Percentiles rank a stretch among this genome's conserved stretches.
Conservation (phyloP, 2,888 invertebrate genomes). For the Cepaea hortensis region DNA sequence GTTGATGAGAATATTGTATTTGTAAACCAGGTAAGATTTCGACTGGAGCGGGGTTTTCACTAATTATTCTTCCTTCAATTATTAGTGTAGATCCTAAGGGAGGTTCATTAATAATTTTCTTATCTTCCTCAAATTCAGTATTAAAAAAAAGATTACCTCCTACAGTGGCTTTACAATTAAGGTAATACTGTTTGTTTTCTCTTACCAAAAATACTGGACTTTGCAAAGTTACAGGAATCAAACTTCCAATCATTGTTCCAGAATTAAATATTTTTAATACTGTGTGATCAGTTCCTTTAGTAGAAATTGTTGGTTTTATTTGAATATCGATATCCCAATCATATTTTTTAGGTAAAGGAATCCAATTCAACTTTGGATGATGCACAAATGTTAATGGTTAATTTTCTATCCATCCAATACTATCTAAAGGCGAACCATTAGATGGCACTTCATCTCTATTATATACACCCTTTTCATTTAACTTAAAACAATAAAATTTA, state of each 20-base stretch:
- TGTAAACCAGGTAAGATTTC: slow-evolving; percentile 9
- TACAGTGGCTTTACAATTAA: no score
- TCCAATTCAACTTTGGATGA: not conserved
- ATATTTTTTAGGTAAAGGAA: slow-evolving; percentile 4
- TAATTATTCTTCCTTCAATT: slow-evolving; percentile 25
- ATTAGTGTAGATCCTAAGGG: slow-evolving; percentile 19
- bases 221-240: no score
- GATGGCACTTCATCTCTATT: not conserved
- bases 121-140: slow-evolving; percentile 13
- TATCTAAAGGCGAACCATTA: no score
- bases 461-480: not conserved
- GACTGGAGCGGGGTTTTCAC: not conserved
- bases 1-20: not conserved
- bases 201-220: no score
- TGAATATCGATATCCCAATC: not conserved
- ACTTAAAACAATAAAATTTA: not conserved
- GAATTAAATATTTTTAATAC: no score
- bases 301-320: no score
- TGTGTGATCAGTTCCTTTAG: no score
- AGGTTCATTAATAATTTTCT: not conserved
- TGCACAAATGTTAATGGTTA: slow-evolving; percentile 1
- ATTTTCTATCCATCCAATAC: not conserved
- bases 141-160: slow-evolving; percentile 1
- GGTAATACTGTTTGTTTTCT: no score
- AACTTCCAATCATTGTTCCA: no score